A percentile compares a stretch with the other conserved stretches of the same genome.
phyloP scores from a whole-genome alignment of 2,888 invertebrate species.

The Drosophila antonietae region DNA sequence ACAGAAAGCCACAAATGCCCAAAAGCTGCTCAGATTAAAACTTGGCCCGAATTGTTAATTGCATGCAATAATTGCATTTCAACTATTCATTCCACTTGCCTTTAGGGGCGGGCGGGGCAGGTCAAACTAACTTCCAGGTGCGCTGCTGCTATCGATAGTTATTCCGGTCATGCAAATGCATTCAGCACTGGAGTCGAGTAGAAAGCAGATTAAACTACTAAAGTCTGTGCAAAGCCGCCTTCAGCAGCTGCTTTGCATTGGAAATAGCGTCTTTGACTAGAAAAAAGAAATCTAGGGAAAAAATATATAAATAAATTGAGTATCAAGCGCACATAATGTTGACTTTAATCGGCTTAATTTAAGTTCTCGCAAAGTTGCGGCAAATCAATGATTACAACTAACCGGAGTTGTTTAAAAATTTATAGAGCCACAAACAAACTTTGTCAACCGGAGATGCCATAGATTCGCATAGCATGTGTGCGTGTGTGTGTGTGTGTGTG shows the following conservation, averaged over 20 bases:
- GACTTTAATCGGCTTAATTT: slow-evolving; percentile 58
- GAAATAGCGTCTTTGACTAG: slow-evolving; percentile 1
- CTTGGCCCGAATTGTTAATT: slow-evolving; percentile 30
- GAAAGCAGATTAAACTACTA: slow-evolving; percentile 27
- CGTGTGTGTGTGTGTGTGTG: slow-evolving; percentile 2
- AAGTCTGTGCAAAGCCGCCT: slow-evolving; percentile 22
- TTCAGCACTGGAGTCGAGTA: slow-evolving; percentile 13
- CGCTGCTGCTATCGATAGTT: slow-evolving; percentile 35
- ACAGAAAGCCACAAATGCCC: slow-evolving; percentile 8
- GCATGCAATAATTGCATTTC: slow-evolving; percentile 44
- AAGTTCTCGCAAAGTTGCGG: slow-evolving; percentile 46
- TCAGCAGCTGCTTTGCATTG: slow-evolving; percentile 42
- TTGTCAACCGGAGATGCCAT: slow-evolving; percentile 30
- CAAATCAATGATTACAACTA: slow-evolving; percentile 51
- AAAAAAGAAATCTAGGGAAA: background rate
- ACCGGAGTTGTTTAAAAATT: slow-evolving; percentile 48
- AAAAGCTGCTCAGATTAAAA: slow-evolving; percentile 16
- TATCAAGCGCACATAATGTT: slow-evolving; percentile 34
- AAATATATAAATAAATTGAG: slow-evolving; percentile 4
- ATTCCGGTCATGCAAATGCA: slow-evolving; percentile 38
- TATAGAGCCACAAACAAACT: slow-evolving; percentile 54
- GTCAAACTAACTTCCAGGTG: background rate
- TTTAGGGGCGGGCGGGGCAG: background rate
- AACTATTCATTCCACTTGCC: background rate
- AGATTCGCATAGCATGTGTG: background rate